Percentiles rank a stretch among this genome's conserved stretches.
These are phyloP conservation scores for Hirtodrosophila confusa DNA, from an alignment of 2,888 invertebrate genomes.

Conservation along the genomic window DNA sequence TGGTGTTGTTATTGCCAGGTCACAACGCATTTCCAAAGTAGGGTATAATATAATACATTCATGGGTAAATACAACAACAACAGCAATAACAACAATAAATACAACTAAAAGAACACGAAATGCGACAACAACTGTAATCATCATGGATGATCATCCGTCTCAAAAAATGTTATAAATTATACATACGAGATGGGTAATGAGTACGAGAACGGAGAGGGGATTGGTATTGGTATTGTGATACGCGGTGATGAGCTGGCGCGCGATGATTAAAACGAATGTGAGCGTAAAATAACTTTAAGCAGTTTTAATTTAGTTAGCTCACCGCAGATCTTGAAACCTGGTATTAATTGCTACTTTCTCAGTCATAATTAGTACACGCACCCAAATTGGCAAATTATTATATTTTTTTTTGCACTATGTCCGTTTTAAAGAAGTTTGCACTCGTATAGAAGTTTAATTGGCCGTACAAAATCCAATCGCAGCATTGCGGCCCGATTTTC, in stretches of 20 bases:
- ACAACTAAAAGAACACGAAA: conserved; percentile 44
- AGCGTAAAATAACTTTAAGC: conserved; percentile 15
- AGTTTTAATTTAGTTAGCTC: conserved; percentile 15
- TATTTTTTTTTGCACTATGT: neutral
- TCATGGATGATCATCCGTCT: conserved; percentile 67
- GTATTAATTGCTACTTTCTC: neutral
- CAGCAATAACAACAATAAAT: conserved; percentile 41
- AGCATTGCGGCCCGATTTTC: conserved; percentile 23
- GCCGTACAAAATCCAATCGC: neutral
- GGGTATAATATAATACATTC: conserved; percentile 82
- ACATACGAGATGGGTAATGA: conserved; percentile 60
- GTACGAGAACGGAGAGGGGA: neutral
- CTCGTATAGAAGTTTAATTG: conserved; percentile 3
- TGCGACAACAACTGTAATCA: conserved; percentile 38
- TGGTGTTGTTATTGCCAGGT: conserved; percentile 30
- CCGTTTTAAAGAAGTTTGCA: conserved; percentile 8
- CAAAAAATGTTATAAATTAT: conserved; percentile 83
- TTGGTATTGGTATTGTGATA: neutral
- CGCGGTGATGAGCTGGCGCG: conserved; percentile 7
- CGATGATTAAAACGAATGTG: conserved; percentile 18
- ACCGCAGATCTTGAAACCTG: too few species aligned
- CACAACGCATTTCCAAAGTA: conserved; percentile 62
- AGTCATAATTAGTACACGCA: neutral
- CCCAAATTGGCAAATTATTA: neutral
- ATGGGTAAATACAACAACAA: conserved; percentile 51